Conservation (phyloP, 2,888 invertebrate species). For the Aricia artaxerxes region DNA sequence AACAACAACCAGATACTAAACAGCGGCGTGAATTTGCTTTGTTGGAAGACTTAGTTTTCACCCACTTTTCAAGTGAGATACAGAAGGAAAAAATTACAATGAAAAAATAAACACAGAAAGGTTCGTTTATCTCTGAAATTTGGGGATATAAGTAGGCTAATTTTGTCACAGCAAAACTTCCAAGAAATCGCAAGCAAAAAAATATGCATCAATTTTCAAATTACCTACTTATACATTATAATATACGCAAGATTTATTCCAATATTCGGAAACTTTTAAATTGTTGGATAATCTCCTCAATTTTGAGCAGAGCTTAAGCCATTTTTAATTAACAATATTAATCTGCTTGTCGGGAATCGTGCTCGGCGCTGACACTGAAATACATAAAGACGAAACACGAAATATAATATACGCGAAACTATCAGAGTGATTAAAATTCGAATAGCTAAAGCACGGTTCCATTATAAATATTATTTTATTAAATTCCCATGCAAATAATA, state of each 20-base stretch:
- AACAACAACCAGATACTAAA: too few species aligned
- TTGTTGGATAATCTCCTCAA: conserved; percentile 31
- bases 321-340: conserved; percentile 36
- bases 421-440: not conserved
- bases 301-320: conserved; percentile 35
- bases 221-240: not conserved
- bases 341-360: conserved; percentile 9
- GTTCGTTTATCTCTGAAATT: not conserved
- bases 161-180: not conserved
- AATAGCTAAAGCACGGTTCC: not conserved
- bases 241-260: not conserved
- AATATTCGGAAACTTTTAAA: conserved; percentile 29
- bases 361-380: not conserved
- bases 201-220: not conserved
- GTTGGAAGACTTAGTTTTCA: too few species aligned
- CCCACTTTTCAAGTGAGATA: too few species aligned
- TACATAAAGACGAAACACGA: not conserved
- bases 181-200: not conserved
- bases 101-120: too few species aligned
- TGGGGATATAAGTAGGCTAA: not conserved
- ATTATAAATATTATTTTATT: conserved; percentile 15
- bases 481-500: conserved; percentile 10
- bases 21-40: too few species aligned
- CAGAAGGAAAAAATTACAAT: too few species aligned
- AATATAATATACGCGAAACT: not conserved